phyloP scores from a whole-genome alignment of 2,113 vertebrate species.

The Orycteropus afer region DNA sequence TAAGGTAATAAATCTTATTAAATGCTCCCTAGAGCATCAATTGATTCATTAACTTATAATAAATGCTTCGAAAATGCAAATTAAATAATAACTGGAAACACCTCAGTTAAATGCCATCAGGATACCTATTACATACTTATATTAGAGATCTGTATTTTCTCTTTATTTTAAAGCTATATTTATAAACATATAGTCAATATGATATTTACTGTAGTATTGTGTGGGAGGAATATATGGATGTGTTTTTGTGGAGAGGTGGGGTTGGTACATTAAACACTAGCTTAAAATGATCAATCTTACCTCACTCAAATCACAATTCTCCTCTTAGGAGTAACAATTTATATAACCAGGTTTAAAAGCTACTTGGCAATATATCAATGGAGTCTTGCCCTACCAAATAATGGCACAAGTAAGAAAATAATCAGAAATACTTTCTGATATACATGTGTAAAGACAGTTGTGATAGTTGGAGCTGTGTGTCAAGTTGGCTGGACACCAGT shows the following conservation, averaged over 20 bases:
- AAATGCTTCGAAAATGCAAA: conserved; percentile 83
- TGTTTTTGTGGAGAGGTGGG: rapidly evolving
- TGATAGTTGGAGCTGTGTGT: too few relatives aligned
- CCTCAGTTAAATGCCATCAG: conserved; percentile 67
- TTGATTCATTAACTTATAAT: conserved; percentile 85
- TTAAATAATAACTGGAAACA: conserved; percentile 74
- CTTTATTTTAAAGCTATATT: neutral
- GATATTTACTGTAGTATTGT: neutral
- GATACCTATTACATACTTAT: neutral
- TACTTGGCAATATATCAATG: neutral
- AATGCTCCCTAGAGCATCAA: conserved; percentile 81
- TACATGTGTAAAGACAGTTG: neutral
- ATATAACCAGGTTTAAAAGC: neutral
- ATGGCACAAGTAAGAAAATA: neutral
- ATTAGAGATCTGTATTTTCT: neutral
- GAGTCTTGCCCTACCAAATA: neutral
- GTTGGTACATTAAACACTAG: neutral
- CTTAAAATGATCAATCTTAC: neutral
- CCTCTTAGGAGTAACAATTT: neutral
- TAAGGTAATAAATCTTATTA: conserved; percentile 83
- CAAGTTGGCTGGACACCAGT: too few relatives aligned
- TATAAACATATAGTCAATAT: neutral
- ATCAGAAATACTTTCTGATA: neutral
- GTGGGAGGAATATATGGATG: rapidly evolving
- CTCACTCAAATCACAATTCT: neutral